phyloP scores from a whole-genome alignment of 2,113 vertebrate species.

The Pycnonotus jocosus region DNA sequence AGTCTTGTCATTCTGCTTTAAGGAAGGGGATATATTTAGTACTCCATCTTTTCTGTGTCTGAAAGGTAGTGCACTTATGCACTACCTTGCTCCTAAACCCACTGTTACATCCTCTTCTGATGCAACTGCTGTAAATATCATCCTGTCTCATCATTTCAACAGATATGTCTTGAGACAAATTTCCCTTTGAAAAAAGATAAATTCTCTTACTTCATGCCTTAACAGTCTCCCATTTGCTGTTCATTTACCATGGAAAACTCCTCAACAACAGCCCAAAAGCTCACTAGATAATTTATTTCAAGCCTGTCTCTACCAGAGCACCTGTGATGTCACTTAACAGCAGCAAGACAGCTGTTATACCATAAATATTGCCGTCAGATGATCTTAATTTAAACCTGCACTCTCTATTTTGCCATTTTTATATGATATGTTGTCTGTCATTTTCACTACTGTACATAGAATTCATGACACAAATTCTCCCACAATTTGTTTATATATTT shows the following conservation, averaged over 20 bases:
- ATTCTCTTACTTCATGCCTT: background rate
- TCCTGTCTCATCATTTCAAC: background rate
- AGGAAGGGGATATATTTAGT: background rate
- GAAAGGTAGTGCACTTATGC: background rate
- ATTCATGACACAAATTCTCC: background rate
- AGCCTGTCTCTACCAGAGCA: background rate
- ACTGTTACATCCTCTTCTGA: background rate
- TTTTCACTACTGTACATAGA: background rate
- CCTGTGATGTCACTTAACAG: background rate
- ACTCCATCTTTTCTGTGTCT: background rate
- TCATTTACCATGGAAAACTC: background rate
- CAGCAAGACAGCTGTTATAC: background rate
- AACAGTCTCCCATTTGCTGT: background rate
- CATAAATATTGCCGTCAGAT: background rate
- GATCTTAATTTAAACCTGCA: background rate
- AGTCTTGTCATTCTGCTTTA: background rate
- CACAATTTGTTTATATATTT: background rate
- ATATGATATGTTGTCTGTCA: background rate
- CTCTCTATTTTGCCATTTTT: background rate
- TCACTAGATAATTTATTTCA: background rate
- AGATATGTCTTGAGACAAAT: background rate
- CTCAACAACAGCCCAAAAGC: background rate
- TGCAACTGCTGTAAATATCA: background rate
- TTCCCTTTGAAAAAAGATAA: background rate
- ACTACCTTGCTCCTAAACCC: background rate